These are phyloP conservation scores for Cyclophora albipunctata DNA, from an alignment of 2,888 invertebrate genomes.

Conservation along the genomic window DNA sequence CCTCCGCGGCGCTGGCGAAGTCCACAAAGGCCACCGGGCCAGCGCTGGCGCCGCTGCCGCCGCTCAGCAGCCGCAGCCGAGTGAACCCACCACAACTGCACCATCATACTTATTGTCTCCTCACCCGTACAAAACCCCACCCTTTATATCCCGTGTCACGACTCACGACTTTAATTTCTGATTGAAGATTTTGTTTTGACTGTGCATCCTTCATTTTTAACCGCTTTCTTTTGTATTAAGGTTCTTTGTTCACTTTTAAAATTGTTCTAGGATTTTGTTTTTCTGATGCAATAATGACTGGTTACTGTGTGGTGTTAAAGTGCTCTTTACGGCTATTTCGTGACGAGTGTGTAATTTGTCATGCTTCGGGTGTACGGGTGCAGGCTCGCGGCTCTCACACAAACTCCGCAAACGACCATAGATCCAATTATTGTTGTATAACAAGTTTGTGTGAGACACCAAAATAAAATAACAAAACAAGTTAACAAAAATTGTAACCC, in stretches of 20 bases:
- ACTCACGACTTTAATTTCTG: too few relatives aligned
- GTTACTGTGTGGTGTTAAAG: slow-evolving; percentile 33
- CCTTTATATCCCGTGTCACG: slow-evolving; percentile 26
- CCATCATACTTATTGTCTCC: slow-evolving; percentile 67
- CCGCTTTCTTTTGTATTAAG: too few relatives aligned
- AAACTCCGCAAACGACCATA: slow-evolving; percentile 29
- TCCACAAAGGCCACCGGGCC: slow-evolving; percentile 97
- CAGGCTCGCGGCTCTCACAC: slow-evolving; percentile 56
- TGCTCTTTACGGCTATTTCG: slow-evolving; percentile 37
- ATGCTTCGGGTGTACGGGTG: slow-evolving; percentile 72
- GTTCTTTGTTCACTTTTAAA: too few relatives aligned
- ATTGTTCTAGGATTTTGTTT: too few relatives aligned
- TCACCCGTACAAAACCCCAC: slow-evolving; percentile 47
- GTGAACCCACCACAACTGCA: slow-evolving; percentile 98
- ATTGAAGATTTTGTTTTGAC: too few relatives aligned
- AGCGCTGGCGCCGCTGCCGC: slow-evolving; percentile 79
- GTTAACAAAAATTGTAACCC: slow-evolving; percentile 44
- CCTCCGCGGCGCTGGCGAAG: slow-evolving; percentile 94
- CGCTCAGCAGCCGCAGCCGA: slow-evolving; percentile 95
- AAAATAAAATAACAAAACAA: slow-evolving; percentile 33
- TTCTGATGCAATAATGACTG: background rate
- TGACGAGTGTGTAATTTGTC: slow-evolving; percentile 49
- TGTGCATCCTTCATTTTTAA: too few relatives aligned
- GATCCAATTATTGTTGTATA: slow-evolving; percentile 10
- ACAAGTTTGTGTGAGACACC: slow-evolving; percentile 45